Percentiles rank a stretch among this genome's conserved stretches.
Conservation (phyloP, 2,797 vertebrate species). For the Sebastes jordani region DNA sequence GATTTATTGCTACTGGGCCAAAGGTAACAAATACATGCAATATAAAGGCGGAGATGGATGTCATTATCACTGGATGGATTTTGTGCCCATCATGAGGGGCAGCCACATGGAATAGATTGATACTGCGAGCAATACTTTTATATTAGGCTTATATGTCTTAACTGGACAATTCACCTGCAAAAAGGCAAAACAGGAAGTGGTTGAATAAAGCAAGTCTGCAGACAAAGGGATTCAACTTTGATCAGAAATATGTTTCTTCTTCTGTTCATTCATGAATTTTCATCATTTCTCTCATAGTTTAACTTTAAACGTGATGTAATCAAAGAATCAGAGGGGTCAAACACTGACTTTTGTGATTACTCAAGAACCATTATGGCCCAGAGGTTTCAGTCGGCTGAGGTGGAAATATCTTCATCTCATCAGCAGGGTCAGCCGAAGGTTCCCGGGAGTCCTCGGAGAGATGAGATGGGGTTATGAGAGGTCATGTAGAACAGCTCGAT, state of each 20-base stretch:
- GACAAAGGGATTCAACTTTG: conserved; percentile 1
- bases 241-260: not conserved
- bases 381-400: conserved; percentile 53
- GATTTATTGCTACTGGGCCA: conserved; percentile 86
- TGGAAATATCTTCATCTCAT: conserved; percentile 81
- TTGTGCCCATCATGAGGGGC: conserved; percentile 78
- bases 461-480: conserved; percentile 76
- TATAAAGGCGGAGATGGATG: conserved; percentile 78
- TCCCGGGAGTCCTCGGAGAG: conserved; percentile 66
- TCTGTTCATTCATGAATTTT: not conserved
- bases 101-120: conserved; percentile 84
- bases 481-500: conserved; percentile 79
- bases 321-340: conserved; percentile 31
- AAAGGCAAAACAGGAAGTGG: conserved; percentile 65
- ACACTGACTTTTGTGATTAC: conserved; percentile 34
- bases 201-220: conserved; percentile 11
- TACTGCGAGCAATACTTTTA: conserved; percentile 77
- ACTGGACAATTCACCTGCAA: conserved; percentile 66
- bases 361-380: conserved; percentile 32
- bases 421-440: conserved; percentile 61
- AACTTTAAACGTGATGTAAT: conserved; percentile 11
- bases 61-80: conserved; percentile 81
- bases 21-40: conserved; percentile 85
- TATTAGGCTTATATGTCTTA: conserved; percentile 75
- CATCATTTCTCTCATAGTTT: not conserved